A percentile compares a stretch with the other conserved stretches of the same genome.
Conservation (phyloP, 1,140 invertebrate species). For the Epicauta chinensis region DNA sequence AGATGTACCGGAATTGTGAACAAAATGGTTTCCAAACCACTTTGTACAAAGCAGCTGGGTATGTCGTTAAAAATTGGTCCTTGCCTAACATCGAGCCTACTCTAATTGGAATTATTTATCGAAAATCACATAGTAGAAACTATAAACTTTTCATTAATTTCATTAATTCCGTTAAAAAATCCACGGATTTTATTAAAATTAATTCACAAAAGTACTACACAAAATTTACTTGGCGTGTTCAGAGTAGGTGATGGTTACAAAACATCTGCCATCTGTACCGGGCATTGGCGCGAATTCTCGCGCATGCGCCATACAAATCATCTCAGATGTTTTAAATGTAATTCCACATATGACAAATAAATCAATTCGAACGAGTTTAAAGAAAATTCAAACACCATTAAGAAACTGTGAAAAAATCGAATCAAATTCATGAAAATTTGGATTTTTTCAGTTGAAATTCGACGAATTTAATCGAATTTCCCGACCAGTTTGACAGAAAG, state of each 20-base stretch:
- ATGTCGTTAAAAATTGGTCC: constrained; percentile 18
- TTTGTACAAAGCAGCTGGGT: constrained; percentile 31
- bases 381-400: not conserved
- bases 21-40: constrained; percentile 41
- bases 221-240: constrained; percentile 21
- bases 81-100: constrained; percentile 28
- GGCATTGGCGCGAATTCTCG: constrained; percentile 41
- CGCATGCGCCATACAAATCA: constrained; percentile 33
- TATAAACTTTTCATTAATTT: not conserved
- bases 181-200: constrained; percentile 9
- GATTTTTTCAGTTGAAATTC: no score
- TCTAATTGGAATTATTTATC: constrained; percentile 11
- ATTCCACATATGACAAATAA: not conserved
- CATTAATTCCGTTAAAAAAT: constrained; percentile 21
- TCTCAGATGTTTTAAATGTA: constrained; percentile 35
- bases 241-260: constrained; percentile 29
- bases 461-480: no score
- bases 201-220: constrained; percentile 10
- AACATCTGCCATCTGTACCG: constrained; percentile 44
- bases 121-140: constrained; percentile 8
- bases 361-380: not conserved
- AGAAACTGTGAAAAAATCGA: no score
- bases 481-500: constrained; percentile 16
- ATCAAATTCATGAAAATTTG: no score
- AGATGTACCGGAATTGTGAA: constrained; percentile 33